Evolutionary conservation across 1,140 invertebrate species (phyloP).

Genomic region (Sinonovacula constricta): DNA sequence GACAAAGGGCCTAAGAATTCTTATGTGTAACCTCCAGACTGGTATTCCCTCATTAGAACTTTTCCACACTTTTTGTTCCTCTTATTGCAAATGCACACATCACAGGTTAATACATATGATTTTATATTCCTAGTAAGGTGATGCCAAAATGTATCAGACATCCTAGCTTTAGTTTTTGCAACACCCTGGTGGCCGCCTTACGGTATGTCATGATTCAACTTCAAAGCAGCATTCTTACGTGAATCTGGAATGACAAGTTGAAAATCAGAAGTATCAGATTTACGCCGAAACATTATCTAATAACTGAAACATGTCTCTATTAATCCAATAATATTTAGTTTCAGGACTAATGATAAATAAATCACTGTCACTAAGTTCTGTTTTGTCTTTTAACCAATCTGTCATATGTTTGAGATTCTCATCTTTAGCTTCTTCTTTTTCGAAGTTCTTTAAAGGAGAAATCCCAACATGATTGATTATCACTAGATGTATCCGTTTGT

Average conservation of each 20-base stretch:
- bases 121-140: slow-evolving; percentile 3
- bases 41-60: not conserved
- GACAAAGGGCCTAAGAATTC: slow-evolving; percentile 14
- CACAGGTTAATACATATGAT: slow-evolving; percentile 1
- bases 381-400: not conserved
- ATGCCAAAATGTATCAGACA: too few species aligned
- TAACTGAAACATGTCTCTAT: slow-evolving; percentile 27
- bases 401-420: not conserved
- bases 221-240: not conserved
- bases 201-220: slow-evolving; percentile 23
- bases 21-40: slow-evolving; percentile 10
- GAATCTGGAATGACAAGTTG: slow-evolving; percentile 2
- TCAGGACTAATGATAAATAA: not conserved
- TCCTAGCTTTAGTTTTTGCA: slow-evolving; percentile 13
- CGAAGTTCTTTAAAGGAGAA: too few species aligned
- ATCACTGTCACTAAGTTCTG: not conserved
- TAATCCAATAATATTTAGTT: slow-evolving; percentile 28
- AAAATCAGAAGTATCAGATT: not conserved
- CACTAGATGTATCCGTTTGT: too few species aligned
- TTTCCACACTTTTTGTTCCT: slow-evolving; percentile 12
- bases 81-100: slow-evolving; percentile 3
- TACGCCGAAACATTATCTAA: slow-evolving; percentile 3
- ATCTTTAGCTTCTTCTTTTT: not conserved
- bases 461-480: too few species aligned
- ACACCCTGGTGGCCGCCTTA: slow-evolving; percentile 21